phyloP scores from a whole-genome alignment of 2,888 invertebrate species.

The Cheilosia soror region DNA sequence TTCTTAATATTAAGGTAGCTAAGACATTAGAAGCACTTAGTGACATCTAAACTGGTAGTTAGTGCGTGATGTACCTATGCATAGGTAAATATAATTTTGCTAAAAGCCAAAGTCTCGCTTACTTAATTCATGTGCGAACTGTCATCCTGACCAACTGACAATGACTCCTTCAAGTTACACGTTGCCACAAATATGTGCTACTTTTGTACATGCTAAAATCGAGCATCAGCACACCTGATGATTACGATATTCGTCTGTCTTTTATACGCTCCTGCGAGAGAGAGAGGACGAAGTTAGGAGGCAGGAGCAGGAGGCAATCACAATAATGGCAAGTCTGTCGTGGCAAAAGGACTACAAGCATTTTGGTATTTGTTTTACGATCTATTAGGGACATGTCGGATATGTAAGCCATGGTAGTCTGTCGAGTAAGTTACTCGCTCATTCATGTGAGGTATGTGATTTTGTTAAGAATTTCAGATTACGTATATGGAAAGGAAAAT shows the following conservation, averaged over 20 bases:
- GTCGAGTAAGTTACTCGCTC: constrained; percentile 31
- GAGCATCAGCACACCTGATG: constrained; percentile 67
- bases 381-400: constrained; percentile 55
- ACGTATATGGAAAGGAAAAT: constrained; percentile 34
- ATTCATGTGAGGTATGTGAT: constrained; percentile 52
- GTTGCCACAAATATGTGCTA: constrained; percentile 13
- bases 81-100: constrained; percentile 45
- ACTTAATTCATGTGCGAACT: constrained; percentile 29
- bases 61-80: constrained; percentile 20
- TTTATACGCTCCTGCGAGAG: constrained; percentile 2
- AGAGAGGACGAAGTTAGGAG: neutral
- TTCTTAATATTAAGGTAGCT: constrained; percentile 12
- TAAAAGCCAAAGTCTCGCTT: constrained; percentile 49
- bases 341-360: constrained; percentile 4
- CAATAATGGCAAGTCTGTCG: constrained; percentile 52
- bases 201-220: constrained; percentile 44
- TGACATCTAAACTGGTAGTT: constrained; percentile 29
- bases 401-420: constrained; percentile 16
- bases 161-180: constrained; percentile 3
- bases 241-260: constrained; percentile 30
- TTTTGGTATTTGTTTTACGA: constrained; percentile 54
- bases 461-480: constrained; percentile 44
- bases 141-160: constrained; percentile 33
- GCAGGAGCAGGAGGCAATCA: constrained; percentile 48
- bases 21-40: constrained; percentile 19